Percentiles rank a stretch among this genome's conserved stretches.
Conservation (phyloP, 1,140 invertebrate species). For the Hyles vespertilio region DNA sequence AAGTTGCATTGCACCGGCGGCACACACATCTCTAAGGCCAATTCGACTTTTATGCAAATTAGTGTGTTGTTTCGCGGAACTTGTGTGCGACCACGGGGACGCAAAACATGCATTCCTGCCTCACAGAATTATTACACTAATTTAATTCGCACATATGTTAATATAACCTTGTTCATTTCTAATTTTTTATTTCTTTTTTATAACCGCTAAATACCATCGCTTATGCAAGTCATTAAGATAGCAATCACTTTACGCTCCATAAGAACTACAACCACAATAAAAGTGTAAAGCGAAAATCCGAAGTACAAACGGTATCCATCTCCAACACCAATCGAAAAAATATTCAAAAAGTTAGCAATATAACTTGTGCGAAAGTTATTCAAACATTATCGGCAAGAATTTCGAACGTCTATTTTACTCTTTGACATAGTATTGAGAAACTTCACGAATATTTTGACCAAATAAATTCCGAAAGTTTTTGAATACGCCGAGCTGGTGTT, state of each 20-base stretch:
- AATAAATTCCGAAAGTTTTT: constrained; percentile 13
- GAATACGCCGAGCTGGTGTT: constrained; percentile 1
- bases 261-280: no score
- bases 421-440: constrained; percentile 12
- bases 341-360: constrained; percentile 21
- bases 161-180: no score
- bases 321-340: background rate
- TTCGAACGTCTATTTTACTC: constrained; percentile 16
- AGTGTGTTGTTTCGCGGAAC: constrained; percentile 21
- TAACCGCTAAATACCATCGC: no score
- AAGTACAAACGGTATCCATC: constrained; percentile 1
- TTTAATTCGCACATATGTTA: no score
- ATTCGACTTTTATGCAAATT: constrained; percentile 46
- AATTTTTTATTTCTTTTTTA: no score
- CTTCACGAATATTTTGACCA: constrained; percentile 14
- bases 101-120: background rate
- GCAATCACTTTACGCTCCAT: no score
- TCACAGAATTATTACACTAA: background rate
- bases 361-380: constrained; percentile 23
- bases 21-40: constrained; percentile 30
- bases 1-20: constrained; percentile 30
- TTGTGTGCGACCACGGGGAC: constrained; percentile 13
- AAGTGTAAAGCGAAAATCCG: background rate
- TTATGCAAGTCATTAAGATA: no score
- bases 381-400: constrained; percentile 23